Percentiles rank a stretch among this genome's conserved stretches.
phyloP scores from a whole-genome alignment of 2,888 invertebrate genomes.

The Drosophila peninsularis region DNA sequence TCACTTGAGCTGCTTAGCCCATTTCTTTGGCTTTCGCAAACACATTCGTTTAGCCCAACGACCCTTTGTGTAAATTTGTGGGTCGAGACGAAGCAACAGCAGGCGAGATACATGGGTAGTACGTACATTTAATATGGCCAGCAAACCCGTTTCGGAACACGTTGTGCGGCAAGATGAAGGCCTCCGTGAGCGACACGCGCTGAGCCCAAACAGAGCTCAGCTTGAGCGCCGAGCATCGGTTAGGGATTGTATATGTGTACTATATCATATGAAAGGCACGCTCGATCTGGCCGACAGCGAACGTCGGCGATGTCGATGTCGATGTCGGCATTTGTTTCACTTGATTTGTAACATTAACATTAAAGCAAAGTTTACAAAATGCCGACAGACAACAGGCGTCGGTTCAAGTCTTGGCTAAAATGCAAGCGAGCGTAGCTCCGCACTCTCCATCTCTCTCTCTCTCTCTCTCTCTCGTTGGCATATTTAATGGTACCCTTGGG shows the following conservation, averaged over 20 bases:
- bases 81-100: constrained; percentile 28
- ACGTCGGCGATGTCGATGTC: constrained; percentile 24
- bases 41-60: constrained; percentile 8
- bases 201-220: constrained; percentile 45
- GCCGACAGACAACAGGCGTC: constrained; percentile 54
- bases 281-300: constrained; percentile 60
- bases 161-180: constrained; percentile 77
- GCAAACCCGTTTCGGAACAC: constrained; percentile 73
- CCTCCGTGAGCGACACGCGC: constrained; percentile 69
- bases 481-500: constrained; percentile 36
- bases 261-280: constrained; percentile 73
- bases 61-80: constrained; percentile 34
- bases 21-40: neutral
- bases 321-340: constrained; percentile 73
- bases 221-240: constrained; percentile 9
- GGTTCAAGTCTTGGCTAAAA: constrained; percentile 53
- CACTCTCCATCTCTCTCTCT: neutral
- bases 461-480: constrained; percentile 14
- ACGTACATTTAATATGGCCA: constrained; percentile 52
- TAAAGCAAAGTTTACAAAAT: constrained; percentile 70
- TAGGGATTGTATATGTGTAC: constrained; percentile 42
- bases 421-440: constrained; percentile 40
- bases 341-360: constrained; percentile 75
- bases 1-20: too few relatives aligned
- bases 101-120: constrained; percentile 44